phyloP scores from a whole-genome alignment of 2,113 vertebrate genomes.

The Hucho hucho region DNA sequence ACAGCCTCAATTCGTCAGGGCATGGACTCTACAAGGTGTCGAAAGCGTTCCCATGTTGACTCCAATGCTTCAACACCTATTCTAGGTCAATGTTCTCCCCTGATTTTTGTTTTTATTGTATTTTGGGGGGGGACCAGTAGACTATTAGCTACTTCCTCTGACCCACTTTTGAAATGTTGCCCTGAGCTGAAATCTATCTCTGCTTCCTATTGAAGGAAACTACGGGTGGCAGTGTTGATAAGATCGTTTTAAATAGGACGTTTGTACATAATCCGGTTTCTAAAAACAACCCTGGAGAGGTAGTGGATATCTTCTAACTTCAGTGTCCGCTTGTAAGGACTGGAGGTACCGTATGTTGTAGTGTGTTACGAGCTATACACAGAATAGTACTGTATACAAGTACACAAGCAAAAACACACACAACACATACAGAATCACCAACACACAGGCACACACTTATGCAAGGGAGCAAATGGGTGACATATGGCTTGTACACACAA shows the following conservation, averaged over 20 bases:
- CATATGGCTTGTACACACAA: too few relatives aligned
- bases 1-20: too few relatives aligned
- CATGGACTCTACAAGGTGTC: too few relatives aligned
- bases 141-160: constrained; percentile 44
- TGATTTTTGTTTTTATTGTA: not conserved
- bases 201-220: constrained; percentile 3
- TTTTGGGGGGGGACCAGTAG: constrained; percentile 39
- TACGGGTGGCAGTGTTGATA: not conserved
- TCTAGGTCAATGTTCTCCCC: constrained; percentile 16
- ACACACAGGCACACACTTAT: not conserved
- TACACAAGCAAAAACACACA: constrained; percentile 6
- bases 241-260: not conserved
- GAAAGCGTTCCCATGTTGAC: too few relatives aligned
- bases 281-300: not conserved
- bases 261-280: not conserved
- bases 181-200: constrained; percentile 16
- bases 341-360: not conserved
- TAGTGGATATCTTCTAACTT: too few relatives aligned
- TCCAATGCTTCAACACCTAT: not conserved
- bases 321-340: too few relatives aligned
- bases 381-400: constrained; percentile 18
- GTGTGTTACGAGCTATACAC: constrained; percentile 4
- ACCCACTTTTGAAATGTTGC: constrained; percentile 65
- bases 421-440: not conserved
- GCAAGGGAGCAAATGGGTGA: not conserved